A percentile compares a stretch with the other conserved stretches of the same genome.
Conservation (phyloP, 2,888 invertebrate species). For the Stegana nigrithorax region DNA sequence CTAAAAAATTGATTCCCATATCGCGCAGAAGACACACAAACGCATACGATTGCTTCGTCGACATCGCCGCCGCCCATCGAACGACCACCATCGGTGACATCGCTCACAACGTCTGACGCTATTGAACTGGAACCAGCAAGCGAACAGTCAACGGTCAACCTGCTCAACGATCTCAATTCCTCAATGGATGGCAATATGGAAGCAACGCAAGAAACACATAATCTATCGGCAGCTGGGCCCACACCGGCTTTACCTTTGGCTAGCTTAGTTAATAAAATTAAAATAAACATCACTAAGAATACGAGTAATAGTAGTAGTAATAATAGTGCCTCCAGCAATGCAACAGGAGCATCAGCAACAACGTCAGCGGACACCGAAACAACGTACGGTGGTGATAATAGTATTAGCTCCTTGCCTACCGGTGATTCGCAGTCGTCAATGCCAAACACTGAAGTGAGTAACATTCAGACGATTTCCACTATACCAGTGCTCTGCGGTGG, state of each 20-base stretch:
- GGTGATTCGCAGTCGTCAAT: not conserved
- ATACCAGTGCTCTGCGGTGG: constrained; percentile 67
- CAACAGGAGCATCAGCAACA: constrained; percentile 25
- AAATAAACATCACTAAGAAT: constrained; percentile 85
- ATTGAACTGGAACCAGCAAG: constrained; percentile 31
- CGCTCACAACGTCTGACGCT: constrained; percentile 40
- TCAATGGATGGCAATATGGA: constrained; percentile 85
- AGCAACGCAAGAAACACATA: constrained; percentile 71
- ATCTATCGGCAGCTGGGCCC: constrained; percentile 66
- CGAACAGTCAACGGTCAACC: constrained; percentile 25
- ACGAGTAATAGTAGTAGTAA: constrained; percentile 66
- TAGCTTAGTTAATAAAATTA: constrained; percentile 74
- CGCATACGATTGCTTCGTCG: constrained; percentile 60
- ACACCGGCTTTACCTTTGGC: constrained; percentile 65
- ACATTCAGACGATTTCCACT: constrained; percentile 63
- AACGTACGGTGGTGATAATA: constrained; percentile 18
- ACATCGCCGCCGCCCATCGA: constrained; percentile 59
- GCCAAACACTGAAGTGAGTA: constrained; percentile 43
- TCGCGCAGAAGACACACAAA: constrained; percentile 59
- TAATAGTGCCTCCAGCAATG: constrained; percentile 62
- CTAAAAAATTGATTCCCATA: not conserved
- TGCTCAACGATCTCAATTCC: constrained; percentile 40
- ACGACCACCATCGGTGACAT: constrained; percentile 69
- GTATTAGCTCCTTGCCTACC: constrained; percentile 20
- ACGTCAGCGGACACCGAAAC: constrained; percentile 30